phyloP scores from a whole-genome alignment of 2,888 invertebrate species.

The Andrena marginata region DNA sequence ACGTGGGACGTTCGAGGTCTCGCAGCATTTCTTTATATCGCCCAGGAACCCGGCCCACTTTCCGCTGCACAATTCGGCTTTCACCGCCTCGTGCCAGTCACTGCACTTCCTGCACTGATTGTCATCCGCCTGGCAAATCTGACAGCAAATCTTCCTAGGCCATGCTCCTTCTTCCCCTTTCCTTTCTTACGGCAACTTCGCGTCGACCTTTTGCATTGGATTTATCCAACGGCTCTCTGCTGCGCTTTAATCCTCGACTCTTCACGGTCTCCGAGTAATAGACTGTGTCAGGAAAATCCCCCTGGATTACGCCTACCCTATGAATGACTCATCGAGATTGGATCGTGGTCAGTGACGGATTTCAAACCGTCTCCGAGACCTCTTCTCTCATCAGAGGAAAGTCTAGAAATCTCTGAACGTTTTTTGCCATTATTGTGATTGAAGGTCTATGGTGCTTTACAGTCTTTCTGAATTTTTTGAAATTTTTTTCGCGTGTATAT shows the following conservation, averaged over 20 bases:
- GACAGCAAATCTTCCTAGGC: constrained; percentile 26
- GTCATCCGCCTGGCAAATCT: constrained; percentile 72
- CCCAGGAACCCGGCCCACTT: constrained; percentile 79
- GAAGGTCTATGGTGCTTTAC: no score
- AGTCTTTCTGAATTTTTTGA: no score
- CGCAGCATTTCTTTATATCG: constrained; percentile 69
- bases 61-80: constrained; percentile 80
- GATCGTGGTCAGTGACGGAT: background rate
- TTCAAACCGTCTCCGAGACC: background rate
- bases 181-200: background rate
- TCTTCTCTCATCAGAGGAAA: no score
- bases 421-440: no score
- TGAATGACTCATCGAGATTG: constrained; percentile 7
- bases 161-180: constrained; percentile 18
- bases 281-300: background rate
- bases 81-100: constrained; percentile 82
- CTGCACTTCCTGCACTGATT: constrained; percentile 85
- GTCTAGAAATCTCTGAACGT: no score
- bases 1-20: constrained; percentile 75
- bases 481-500: no score
- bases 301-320: background rate
- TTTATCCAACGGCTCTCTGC: background rate
- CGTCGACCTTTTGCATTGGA: background rate
- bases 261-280: background rate
- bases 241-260: background rate